Base-by-base conservation (phyloP, 2,113 vertebrate species). In the Archocentrus centrarchus region DNA sequence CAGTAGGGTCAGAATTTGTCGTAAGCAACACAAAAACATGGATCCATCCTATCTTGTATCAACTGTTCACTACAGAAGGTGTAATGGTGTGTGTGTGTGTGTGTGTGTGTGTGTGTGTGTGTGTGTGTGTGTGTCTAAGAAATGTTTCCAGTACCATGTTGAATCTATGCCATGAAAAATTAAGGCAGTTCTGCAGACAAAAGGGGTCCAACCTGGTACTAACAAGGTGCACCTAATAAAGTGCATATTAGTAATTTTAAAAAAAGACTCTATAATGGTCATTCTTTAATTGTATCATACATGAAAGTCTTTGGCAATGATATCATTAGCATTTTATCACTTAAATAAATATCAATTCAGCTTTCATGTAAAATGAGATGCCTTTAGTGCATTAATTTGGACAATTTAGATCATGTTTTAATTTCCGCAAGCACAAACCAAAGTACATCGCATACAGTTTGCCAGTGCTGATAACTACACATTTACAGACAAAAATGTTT, bases 381-480 rank as follows among this genome's bases (percentile, higher is more conserved):
- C 14, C 22, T 50, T 68, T 27, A 68, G 0, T 68, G 14, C 22
- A 68, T 64, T n/a, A 70, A n/a, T 68, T 57, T 81, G 7, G n/a
- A 78, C 13, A 78, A 64, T 18, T 24, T 55, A 20, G 1, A 24
- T 41, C 2, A 81, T 77, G 22, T 41, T 59, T 30, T 80, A 37
- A 35, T 39, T 82, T 81, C 27, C 64, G 62, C 81, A 84, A 79
- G 24, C 50, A 47, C 68, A 73, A 73, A 73, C 17, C 24, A 73
- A 32, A 73, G 44, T 32, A 53, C 47, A 73, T 73, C 24, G 80
- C 53, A 84, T 64, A 78, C 58, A 80, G 39, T 47, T 17, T 15
- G 41, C 0, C 5, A 9, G 22, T 35, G 30, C 27, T 86, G 22
- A 64, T 59, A 55, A 77, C 32, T 35, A 10, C 14, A 76, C 37